A percentile compares a stretch with the other conserved stretches of the same genome.
phyloP scores from a whole-genome alignment of 2,113 vertebrate genomes.

The Smithornis capensis region DNA sequence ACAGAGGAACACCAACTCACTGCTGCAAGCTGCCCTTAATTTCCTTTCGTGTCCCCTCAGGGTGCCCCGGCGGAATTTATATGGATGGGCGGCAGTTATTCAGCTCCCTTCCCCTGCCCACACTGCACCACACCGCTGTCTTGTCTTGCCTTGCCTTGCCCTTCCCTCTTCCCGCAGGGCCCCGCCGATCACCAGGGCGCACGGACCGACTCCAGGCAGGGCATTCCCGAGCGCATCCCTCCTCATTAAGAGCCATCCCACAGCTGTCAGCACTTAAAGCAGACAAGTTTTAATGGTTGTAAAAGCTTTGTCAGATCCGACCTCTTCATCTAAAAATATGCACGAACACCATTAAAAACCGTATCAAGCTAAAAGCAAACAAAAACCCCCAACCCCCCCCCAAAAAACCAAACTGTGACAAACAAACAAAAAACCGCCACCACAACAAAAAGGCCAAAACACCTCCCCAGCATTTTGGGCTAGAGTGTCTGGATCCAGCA shows the following conservation, averaged over 20 bases:
- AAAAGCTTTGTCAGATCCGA: neutral
- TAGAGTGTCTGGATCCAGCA: neutral
- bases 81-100: accelerated
- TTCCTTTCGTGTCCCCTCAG: accelerated
- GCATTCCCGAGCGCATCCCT: accelerated
- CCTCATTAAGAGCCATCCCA: neutral
- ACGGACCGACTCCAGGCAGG: accelerated
- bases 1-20: too few species aligned
- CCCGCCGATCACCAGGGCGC: accelerated
- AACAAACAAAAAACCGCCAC: accelerated
- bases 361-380: neutral
- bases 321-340: accelerated
- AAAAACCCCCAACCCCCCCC: too few species aligned
- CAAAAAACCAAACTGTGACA: neutral
- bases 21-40: neutral
- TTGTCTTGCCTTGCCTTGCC: too few species aligned
- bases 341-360: accelerated
- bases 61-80: accelerated
- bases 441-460: neutral
- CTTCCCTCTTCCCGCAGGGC: accelerated
- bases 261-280: neutral
- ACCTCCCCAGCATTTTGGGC: neutral
- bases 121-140: too few species aligned
- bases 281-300: neutral
- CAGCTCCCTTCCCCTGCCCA: neutral